Conservation (phyloP, 2,888 invertebrate species). For the Pammene aurita region DNA sequence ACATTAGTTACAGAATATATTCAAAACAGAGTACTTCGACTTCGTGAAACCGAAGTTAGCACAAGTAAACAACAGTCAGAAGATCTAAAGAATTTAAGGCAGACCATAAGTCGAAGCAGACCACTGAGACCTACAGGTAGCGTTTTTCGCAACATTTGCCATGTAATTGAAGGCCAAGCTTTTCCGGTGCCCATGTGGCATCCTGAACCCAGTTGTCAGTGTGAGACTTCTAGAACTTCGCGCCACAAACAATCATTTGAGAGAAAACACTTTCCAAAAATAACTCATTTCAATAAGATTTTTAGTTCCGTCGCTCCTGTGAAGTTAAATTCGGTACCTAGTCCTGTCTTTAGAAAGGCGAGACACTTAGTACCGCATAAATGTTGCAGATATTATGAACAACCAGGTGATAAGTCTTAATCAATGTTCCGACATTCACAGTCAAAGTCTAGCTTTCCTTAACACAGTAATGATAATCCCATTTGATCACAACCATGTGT, state of each 20-base stretch:
- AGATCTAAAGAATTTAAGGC: constrained; percentile 67
- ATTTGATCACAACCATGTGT: background rate
- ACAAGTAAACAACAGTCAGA: constrained; percentile 56
- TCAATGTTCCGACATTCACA: background rate
- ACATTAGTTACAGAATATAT: constrained; percentile 73
- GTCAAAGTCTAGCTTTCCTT: constrained; percentile 7
- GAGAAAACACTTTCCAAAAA: constrained; percentile 48
- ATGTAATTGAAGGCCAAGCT: constrained; percentile 70
- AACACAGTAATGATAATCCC: background rate
- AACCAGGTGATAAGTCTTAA: constrained; percentile 46
- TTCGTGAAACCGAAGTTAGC: constrained; percentile 59
- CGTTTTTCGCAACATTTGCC: constrained; percentile 60
- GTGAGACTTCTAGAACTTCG: constrained; percentile 48
- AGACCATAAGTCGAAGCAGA: constrained; percentile 68
- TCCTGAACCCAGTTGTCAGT: constrained; percentile 57
- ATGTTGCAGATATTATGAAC: constrained; percentile 53
- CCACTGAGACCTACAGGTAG: constrained; percentile 67
- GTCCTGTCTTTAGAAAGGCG: constrained; percentile 53
- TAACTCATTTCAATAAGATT: constrained; percentile 55
- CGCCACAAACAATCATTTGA: constrained; percentile 43
- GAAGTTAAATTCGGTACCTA: constrained; percentile 50
- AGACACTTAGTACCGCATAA: constrained; percentile 59
- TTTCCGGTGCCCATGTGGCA: constrained; percentile 72
- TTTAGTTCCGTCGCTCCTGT: constrained; percentile 53
- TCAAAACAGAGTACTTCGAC: constrained; percentile 67